Base-by-base conservation (phyloP, 2,113 vertebrate species). In the Malaclemys terrapin region DNA sequence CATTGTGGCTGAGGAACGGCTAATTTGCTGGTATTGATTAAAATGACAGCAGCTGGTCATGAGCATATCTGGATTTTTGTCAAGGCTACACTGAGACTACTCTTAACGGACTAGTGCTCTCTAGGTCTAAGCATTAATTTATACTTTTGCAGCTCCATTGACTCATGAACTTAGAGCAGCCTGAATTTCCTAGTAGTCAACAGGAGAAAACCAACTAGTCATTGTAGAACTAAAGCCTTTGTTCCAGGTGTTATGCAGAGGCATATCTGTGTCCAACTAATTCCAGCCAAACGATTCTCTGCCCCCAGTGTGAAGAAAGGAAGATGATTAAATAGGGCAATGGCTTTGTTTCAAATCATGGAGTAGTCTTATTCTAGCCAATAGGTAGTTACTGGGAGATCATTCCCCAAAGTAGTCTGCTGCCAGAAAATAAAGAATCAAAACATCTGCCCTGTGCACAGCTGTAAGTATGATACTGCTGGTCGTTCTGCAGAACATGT, bases 281-380 rank as follows among this genome's bases (percentile, higher is more conserved):
- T 92, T 85, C 25, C 59, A 86, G 16, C 22, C 24, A 86, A n/a
- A 93, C 2, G 88, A 84, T 11, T 50, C 1, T 52, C 62, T 57
- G 45, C n/a, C 19, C 35, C 38, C 1, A 13, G 86, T 91, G 56
- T 24, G 54, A 3, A 49, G 72, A 42, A 17, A 38, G 62, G 4
- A 3, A 38, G 14, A 8, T 31, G 4, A 25, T 52, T 89, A 81
- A 78, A 42, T 10, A 80, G 6, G 42, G 80, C 17, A 83, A 78
- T 89, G 6, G 19, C 10, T 84, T 49, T 45, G 29, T 2, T 27
- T 72, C 2, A 3, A 50, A 4, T 9, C 25, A 8, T 0, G 1
- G 45, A 27, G 53, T 0, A 3, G 0, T 12, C 7, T 9, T 75
- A 1, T 79, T 54, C 10, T 4, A 25, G 25, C 17, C 38, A 76